Evolutionary conservation across 1,140 invertebrate genomes (phyloP), one percentile per base, ranked within the genome.

Genomic region (Pseudomyrmex cubaensis): DNA sequence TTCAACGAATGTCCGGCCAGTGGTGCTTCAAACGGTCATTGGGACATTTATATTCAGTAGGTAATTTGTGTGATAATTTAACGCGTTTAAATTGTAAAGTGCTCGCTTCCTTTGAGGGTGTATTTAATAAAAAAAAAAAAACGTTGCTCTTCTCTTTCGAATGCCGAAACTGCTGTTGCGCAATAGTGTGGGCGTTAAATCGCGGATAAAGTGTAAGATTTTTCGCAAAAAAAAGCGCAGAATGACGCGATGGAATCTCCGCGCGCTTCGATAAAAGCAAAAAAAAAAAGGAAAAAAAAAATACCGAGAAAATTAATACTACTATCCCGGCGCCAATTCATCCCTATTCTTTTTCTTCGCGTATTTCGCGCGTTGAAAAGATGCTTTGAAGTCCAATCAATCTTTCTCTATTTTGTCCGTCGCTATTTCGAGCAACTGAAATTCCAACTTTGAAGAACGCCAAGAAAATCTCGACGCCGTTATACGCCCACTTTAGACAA

Each of bases 291-390:
- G 7, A 35, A 4, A 35, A 35, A 35, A 35, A 5, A 35, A 35
- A 4, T 5, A 35, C 35, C 0, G 35, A 75, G 85, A 87, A 90
- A 91, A 92, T 92, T 91, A 92, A 91, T 92, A 91, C 90, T 88
- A 86, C 89, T 92, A 89, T 90, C 88, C 84, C 89, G 70, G 48
- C 77, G 84, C 56, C 82, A 69, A 59, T 78, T 88, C 83, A 67
- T 35, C 77, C 67, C 22, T 83, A 78, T 75, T 88, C 63, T 76
- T 57, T 74, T 78, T 64, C 63, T 62, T 83, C 20, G 20, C 52
- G 54, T 67, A 69, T 80, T 80, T 80, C 77, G 48, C 85, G 25
- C 54, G 35, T 64, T 78, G 61, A 54, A 84, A 87, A 80, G 66
- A 69, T 77, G 82, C 87, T 88, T 88, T 88, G 87, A 88, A 88